These are phyloP conservation scores for Hirtodrosophila histrioides DNA, from an alignment of 2,888 invertebrate species.

Conservation along the genomic window DNA sequence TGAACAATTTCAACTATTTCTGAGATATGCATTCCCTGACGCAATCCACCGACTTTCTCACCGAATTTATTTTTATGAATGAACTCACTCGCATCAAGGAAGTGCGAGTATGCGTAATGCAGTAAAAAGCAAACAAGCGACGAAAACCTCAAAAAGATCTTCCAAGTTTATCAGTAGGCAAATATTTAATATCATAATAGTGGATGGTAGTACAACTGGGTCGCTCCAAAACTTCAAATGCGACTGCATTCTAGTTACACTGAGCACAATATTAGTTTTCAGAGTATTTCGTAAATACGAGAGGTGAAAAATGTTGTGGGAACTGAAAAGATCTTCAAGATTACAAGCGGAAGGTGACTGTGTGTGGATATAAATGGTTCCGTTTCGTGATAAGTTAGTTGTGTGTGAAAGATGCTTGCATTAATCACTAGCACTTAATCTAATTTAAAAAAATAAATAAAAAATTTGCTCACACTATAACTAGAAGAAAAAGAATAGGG, in stretches of 20 bases:
- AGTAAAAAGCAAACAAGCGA: slow-evolving; percentile 73
- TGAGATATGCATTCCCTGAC: slow-evolving; percentile 39
- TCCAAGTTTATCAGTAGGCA: slow-evolving; percentile 54
- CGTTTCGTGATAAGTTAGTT: slow-evolving; percentile 6
- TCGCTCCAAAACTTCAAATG: slow-evolving; percentile 31
- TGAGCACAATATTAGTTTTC: slow-evolving; percentile 13
- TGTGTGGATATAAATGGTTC: slow-evolving; percentile 34
- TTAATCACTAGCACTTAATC: too few relatives aligned
- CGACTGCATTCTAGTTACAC: background rate
- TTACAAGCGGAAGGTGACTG: slow-evolving; percentile 38
- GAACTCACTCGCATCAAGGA: slow-evolving; percentile 63
- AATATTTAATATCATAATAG: slow-evolving; percentile 62
- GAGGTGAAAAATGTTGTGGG: slow-evolving; percentile 55
- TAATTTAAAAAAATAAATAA: too few relatives aligned
- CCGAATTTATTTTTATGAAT: slow-evolving; percentile 70
- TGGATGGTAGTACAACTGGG: slow-evolving; percentile 60
- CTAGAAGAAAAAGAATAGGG: too few relatives aligned
- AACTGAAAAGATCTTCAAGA: slow-evolving; percentile 22
- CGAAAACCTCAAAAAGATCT: slow-evolving; percentile 39
- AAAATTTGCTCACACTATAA: too few relatives aligned
- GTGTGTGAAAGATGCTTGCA: background rate
- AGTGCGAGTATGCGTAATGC: slow-evolving; percentile 82
- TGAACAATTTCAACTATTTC: slow-evolving; percentile 51
- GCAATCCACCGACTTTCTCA: slow-evolving; percentile 53
- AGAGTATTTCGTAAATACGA: slow-evolving; percentile 31